A percentile compares a stretch with the other conserved stretches of the same genome.
Conservation (phyloP, 2,113 vertebrate genomes). For the Microcebus jonahi region DNA sequence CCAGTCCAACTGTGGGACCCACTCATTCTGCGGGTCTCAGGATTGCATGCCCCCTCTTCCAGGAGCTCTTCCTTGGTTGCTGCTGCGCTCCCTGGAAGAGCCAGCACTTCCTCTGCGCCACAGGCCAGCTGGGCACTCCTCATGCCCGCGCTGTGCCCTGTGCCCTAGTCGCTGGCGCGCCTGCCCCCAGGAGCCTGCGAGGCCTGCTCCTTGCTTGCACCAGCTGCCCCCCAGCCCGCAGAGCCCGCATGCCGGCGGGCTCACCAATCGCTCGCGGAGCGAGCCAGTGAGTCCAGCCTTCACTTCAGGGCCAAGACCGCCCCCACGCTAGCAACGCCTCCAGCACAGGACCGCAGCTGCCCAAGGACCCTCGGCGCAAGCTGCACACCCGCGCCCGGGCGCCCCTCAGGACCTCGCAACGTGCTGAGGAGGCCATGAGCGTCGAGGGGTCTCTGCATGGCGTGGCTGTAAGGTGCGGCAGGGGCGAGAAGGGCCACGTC, state of each 20-base stretch:
- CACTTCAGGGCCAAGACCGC: background rate
- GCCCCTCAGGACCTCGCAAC: background rate
- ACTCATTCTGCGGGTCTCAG: background rate
- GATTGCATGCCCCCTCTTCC: background rate
- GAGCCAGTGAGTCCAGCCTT: background rate
- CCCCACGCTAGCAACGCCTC: background rate
- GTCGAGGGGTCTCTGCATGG: background rate
- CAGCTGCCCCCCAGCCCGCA: background rate
- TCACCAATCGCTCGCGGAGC: background rate
- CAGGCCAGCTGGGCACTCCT: background rate
- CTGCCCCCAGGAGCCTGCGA: background rate
- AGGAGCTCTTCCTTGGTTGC: background rate
- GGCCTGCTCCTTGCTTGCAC: background rate
- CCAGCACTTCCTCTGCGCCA: background rate
- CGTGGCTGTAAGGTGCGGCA: background rate
- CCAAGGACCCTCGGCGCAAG: background rate
- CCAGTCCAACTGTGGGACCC: background rate
- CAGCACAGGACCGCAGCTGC: background rate
- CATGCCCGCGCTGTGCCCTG: background rate
- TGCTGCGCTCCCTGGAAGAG: background rate
- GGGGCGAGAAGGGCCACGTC: background rate
- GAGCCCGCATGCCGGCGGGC: rapidly evolving
- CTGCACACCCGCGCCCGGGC: rapidly evolving
- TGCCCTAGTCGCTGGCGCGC: background rate
- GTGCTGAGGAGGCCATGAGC: background rate